Percentiles rank a stretch among this genome's conserved stretches.
These are phyloP conservation scores for Naso thynnoides DNA, from an alignment of 2,797 vertebrate species.

Conservation along the genomic window DNA sequence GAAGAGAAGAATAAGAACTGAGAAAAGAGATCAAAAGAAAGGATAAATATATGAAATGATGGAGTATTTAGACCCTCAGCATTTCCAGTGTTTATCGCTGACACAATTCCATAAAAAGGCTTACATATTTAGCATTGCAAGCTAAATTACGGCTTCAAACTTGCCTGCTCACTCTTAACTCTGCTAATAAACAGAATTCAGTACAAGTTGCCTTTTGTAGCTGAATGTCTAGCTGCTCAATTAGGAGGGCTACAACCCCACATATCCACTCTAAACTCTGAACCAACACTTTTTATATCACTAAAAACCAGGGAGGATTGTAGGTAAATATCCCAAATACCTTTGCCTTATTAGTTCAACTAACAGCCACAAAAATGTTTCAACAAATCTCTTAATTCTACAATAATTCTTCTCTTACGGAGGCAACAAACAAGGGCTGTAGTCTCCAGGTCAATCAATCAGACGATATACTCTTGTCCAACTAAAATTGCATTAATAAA, in stretches of 20 bases:
- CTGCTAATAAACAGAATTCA: constrained; percentile 12
- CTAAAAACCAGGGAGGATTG: constrained; percentile 12
- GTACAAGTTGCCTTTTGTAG: too few relatives aligned
- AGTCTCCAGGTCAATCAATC: too few relatives aligned
- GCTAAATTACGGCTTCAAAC: constrained; percentile 14
- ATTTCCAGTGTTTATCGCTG: constrained; percentile 1
- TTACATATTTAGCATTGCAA: neutral
- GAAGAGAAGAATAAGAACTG: neutral
- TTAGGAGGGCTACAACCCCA: constrained; percentile 26
- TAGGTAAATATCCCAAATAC: constrained; percentile 18
- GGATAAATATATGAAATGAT: neutral
- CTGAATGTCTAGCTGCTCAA: constrained; percentile 24
- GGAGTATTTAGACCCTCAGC: neutral
- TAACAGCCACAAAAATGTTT: neutral
- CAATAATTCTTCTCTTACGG: neutral
- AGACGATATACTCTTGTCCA: too few relatives aligned
- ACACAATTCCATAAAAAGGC: constrained; percentile 5
- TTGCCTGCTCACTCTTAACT: neutral
- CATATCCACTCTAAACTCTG: constrained; percentile 35
- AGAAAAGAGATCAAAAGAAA: neutral
- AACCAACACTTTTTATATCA: constrained; percentile 18
- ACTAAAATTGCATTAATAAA: too few relatives aligned
- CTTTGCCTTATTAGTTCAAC: constrained; percentile 18
- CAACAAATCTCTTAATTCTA: neutral
- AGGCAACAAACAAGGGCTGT: too few relatives aligned